Evolutionary conservation across 2,888 invertebrate genomes (phyloP), one percentile per base, ranked within the genome.

Genomic region (Euplagia quadripunctaria): DNA sequence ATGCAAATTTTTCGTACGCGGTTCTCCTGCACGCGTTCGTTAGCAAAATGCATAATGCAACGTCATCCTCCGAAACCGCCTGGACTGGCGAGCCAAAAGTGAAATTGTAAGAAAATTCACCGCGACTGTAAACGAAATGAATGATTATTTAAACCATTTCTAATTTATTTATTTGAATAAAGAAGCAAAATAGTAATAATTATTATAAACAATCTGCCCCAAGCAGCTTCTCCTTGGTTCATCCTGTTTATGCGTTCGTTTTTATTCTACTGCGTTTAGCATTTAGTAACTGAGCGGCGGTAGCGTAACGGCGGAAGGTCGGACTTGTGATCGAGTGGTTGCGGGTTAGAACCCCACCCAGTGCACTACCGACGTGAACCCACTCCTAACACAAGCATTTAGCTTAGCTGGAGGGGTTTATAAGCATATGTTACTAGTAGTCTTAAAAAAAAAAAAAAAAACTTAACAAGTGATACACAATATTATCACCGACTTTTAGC

Each of bases 41-140:
- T 94, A 94, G 92, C 82, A 80, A 91, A 92, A 94, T 94, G 93
- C 93, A 94, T 94, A 91, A 94, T 94, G 94, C 94, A 94, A 91
- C 89, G 87, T 90, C 90, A 90, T 90, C 87, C 86, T 80, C 77
- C 77, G 82, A 82, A 85, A 80, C 82, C 75, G 77, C 73, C 72
- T 73, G 80, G 75, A 79, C 85, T 77, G 82, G 83, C 82, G 81
- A 86, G 86, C 86, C 86, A 88, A 90, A 90, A 91, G 90, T 89
- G 88, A 90, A 88, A 90, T 88, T 89, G 89, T 84, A 90, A 91
- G 89, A 89, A 89, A 90, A 87, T 85, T 80, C 79, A 68, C 74
- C 72, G 73, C 16, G 55, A 75, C 72, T 79, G 68, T 65, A 68
- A 80, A 70, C 78, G 70, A 80, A 79, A 71, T 51, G 72, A 72